A percentile compares a stretch with the other conserved stretches of the same genome.
Conservation (phyloP, 1,140 invertebrate genomes). For the Drosophila pallidifrons region DNA sequence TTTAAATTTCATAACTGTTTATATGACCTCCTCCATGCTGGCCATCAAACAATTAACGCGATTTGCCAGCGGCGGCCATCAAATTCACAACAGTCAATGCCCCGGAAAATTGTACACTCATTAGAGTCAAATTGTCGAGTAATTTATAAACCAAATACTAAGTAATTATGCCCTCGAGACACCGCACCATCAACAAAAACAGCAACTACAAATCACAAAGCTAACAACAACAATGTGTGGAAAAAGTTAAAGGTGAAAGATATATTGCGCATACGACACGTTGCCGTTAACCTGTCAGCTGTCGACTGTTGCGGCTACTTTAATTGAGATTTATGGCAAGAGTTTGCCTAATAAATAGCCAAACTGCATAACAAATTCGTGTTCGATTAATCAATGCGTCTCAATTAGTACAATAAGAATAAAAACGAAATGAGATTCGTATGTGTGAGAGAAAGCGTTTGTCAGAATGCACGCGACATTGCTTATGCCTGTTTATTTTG, state of each 20-base stretch:
- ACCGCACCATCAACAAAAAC: constrained; percentile 8
- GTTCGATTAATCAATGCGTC: background rate
- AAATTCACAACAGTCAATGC: constrained; percentile 24
- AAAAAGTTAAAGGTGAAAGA: constrained; percentile 34
- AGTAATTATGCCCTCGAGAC: constrained; percentile 46
- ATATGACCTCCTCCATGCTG: background rate
- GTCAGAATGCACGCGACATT: background rate
- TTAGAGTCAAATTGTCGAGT: constrained; percentile 42
- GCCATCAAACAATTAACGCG: constrained; percentile 27
- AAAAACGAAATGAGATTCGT: background rate
- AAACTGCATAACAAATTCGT: constrained; percentile 21
- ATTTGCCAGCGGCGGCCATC: constrained; percentile 8
- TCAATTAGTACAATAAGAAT: background rate
- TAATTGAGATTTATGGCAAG: constrained; percentile 70
- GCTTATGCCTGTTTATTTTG: background rate
- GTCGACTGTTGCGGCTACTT: constrained; percentile 32
- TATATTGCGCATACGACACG: constrained; percentile 58
- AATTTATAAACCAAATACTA: constrained; percentile 44
- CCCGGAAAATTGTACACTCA: constrained; percentile 3
- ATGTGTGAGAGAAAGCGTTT: background rate
- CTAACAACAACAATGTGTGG: background rate
- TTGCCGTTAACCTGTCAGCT: constrained; percentile 54
- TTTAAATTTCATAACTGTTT: background rate
- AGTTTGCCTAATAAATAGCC: constrained; percentile 33
- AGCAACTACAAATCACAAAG: constrained; percentile 18